phyloP scores from a whole-genome alignment of 2,113 vertebrate genomes.

The Grammomys surdaster region DNA sequence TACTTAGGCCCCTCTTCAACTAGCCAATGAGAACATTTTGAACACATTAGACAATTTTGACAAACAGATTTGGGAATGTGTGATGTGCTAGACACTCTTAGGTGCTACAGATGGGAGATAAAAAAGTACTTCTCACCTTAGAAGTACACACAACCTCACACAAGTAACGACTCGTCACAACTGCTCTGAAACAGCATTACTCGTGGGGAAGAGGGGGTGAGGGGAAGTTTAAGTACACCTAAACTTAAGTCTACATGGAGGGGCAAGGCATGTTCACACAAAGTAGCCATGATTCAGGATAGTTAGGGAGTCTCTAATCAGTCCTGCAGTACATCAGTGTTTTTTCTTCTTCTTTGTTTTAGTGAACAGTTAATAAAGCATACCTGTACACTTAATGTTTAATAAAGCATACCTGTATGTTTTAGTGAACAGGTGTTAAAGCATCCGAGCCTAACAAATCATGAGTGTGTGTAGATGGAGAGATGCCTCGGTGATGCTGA shows the following conservation, averaged over 20 bases:
- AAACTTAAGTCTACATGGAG: not conserved
- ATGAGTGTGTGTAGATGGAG: not conserved
- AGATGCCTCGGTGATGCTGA: not conserved
- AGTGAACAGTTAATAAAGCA: not conserved
- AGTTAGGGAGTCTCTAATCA: not conserved
- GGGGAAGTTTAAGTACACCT: not conserved
- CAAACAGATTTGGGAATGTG: not conserved
- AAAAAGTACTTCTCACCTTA: conserved; percentile 1
- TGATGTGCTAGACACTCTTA: not conserved
- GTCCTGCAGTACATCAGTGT: not conserved
- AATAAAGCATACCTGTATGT: too few species aligned
- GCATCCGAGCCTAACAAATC: not conserved
- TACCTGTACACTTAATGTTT: too few species aligned
- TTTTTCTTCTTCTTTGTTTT: not conserved
- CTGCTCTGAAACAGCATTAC: not conserved
- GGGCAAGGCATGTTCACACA: conserved; percentile 13
- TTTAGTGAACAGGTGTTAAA: not conserved
- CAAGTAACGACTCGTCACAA: not conserved
- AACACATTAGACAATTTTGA: conserved; percentile 11
- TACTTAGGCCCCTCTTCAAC: conserved; percentile 2
- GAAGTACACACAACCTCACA: not conserved
- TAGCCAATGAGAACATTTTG: not conserved
- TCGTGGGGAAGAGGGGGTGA: not conserved
- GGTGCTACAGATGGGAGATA: not conserved
- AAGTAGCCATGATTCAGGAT: not conserved